These are phyloP conservation scores for Diploscapter pachys DNA, from an alignment of 1,140 invertebrate genomes.

Conservation along the genomic window DNA sequence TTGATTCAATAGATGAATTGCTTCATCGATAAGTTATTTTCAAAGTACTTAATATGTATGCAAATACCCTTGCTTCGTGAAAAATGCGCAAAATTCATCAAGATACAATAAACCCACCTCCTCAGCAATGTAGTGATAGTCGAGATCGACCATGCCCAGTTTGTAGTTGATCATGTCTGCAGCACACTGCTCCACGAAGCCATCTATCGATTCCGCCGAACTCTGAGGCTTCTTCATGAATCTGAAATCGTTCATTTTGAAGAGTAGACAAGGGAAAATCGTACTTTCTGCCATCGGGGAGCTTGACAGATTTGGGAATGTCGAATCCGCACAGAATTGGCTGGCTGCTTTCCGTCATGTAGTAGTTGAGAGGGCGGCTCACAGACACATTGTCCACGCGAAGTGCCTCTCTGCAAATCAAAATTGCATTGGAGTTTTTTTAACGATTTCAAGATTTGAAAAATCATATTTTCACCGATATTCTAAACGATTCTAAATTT, in stretches of 20 bases:
- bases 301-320: background rate
- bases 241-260: background rate
- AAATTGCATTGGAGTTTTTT: background rate
- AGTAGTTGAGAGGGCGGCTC: background rate
- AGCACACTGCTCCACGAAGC: background rate
- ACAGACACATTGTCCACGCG: background rate
- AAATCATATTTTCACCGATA: background rate
- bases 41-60: too few relatives aligned
- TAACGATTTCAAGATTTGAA: background rate
- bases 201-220: background rate
- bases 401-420: background rate
- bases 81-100: too few relatives aligned
- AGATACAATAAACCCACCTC: background rate
- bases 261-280: background rate
- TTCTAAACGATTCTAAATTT: too few relatives aligned
- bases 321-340: slow-evolving; percentile 10
- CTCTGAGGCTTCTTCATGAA: background rate
- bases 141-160: slow-evolving; percentile 6
- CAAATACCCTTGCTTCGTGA: too few relatives aligned
- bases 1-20: too few relatives aligned
- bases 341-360: background rate
- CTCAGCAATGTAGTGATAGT: background rate
- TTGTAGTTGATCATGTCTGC: slow-evolving; percentile 11
- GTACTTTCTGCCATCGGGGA: background rate
- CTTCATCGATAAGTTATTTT: too few relatives aligned